Evolutionary conservation across 2,888 invertebrate species (phyloP).

Genomic region (Trissolcus brochymenae): DNA sequence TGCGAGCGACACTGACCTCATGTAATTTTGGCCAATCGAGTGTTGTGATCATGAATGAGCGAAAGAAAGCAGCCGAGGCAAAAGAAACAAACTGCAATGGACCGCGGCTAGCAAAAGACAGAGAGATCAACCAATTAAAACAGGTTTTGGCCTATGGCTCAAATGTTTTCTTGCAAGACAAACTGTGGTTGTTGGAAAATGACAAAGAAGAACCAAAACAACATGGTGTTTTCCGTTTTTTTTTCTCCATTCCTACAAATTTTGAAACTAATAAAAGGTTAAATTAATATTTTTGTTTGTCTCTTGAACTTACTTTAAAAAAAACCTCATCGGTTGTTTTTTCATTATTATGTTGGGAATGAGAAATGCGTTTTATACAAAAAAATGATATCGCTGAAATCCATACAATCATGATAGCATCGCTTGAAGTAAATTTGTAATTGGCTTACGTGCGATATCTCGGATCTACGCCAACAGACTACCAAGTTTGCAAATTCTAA

Average conservation of each 20-base stretch:
- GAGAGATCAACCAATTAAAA: conserved; percentile 22
- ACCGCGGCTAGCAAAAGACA: conserved; percentile 5
- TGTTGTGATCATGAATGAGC: conserved; percentile 46
- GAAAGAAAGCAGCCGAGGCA: conserved; percentile 27
- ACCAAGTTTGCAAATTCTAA: conserved; percentile 33
- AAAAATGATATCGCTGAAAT: conserved; percentile 39
- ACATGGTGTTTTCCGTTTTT: conserved; percentile 13
- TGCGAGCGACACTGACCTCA: conserved; percentile 60
- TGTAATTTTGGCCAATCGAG: conserved; percentile 57
- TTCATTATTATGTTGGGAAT: too few relatives aligned
- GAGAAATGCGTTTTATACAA: conserved; percentile 25
- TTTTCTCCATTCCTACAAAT: neutral
- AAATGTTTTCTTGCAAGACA: conserved; percentile 19
- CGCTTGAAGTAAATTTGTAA: conserved; percentile 50
- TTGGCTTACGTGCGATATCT: conserved; percentile 58
- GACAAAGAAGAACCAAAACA: conserved; percentile 19
- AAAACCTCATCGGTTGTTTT: too few relatives aligned
- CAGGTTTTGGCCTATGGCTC: conserved; percentile 29
- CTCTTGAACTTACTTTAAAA: too few relatives aligned
- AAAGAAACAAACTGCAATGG: conserved; percentile 14
- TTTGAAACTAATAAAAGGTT: too few relatives aligned
- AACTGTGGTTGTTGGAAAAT: conserved; percentile 21
- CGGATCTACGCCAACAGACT: conserved; percentile 38
- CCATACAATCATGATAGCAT: conserved; percentile 33
- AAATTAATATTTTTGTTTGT: too few relatives aligned